These are phyloP conservation scores for Pasiphila rectangulata DNA, from an alignment of 2,888 invertebrate genomes.

Conservation along the genomic window DNA sequence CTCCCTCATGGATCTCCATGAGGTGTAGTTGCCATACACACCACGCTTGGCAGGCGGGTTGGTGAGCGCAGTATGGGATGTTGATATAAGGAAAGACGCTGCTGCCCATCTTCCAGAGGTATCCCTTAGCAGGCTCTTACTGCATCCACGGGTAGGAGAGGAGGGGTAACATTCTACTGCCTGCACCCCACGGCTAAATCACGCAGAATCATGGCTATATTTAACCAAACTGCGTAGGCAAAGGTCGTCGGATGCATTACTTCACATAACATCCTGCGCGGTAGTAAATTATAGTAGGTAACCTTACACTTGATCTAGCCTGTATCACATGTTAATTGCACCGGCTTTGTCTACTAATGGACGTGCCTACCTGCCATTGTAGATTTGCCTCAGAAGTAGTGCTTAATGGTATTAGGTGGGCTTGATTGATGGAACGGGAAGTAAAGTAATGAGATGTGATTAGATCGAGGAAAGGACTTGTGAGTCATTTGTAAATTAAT, in stretches of 20 bases:
- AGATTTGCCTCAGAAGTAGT: too few species aligned
- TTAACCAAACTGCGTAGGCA: conserved; percentile 22
- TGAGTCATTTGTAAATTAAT: too few species aligned
- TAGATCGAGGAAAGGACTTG: background rate
- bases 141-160: too few species aligned
- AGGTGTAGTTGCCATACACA: too few species aligned
- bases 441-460: conserved; percentile 6
- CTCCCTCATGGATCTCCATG: too few species aligned
- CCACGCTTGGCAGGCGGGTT: too few species aligned
- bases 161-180: too few species aligned
- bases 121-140: too few species aligned
- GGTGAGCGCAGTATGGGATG: too few species aligned
- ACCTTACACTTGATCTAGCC: conserved; percentile 32
- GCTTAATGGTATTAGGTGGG: conserved; percentile 14
- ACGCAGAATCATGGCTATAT: conserved; percentile 10
- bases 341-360: conserved; percentile 24
- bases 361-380: background rate
- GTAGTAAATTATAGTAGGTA: conserved; percentile 17
- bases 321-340: conserved; percentile 14
- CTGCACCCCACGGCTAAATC: background rate
- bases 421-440: conserved; percentile 23
- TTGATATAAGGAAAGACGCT: too few species aligned
- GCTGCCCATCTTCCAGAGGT: too few species aligned
- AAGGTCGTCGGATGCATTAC: conserved; percentile 38
- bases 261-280: conserved; percentile 28